Base-by-base conservation (phyloP, 2,113 vertebrate species). In the Corythaixoides concolor region DNA sequence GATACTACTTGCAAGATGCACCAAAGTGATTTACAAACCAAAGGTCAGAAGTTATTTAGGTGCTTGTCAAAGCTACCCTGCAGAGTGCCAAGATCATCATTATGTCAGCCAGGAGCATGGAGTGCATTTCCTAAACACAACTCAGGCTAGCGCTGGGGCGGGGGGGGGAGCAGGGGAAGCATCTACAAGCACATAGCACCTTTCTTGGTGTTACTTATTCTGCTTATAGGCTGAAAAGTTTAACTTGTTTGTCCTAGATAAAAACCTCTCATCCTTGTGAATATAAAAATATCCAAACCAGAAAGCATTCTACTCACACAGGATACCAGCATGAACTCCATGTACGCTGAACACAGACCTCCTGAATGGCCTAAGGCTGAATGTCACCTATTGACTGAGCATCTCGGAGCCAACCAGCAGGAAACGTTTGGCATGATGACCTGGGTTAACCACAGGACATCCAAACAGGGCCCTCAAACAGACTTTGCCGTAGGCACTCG, bases 21-120 rank as follows among this genome's bases (percentile, higher is more conserved):
- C 49, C 32, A 11, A 93, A 89, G 32, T 64, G 83, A 93, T 93
- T 93, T 89, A 82, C 60, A 92, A 81, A 90, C 35, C 28, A 75
- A 89, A 92, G 69, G 77, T 89, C 80, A 90, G 55, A 69, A 91
- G 50, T 73, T 69, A 50, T 55, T 59, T 76, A 72, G 81, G 85
- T 76, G 45, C 50, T 85, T 73, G 87, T 62, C 70, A 66, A 43
- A 94, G 53, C 53, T 49, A 56, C 39, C 26, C 19, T 4, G 2
- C 69, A 56, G 59, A 90, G 64, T 82, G 60, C 91, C 70, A 70
- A 81, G 43, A 56, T 8, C 47, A 80, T 75, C 27, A 14, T 39
- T 67, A n/a, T 32, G 35, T 49, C 84, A 88, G 32, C 26, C n/a
- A 53, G 37, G 26, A 94, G 35, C 39, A 62, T 0, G 8, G 20